A percentile compares a stretch with the other conserved stretches of the same genome.
Conservation (phyloP, 2,888 invertebrate species). For the Mimumesa dahlbomi region DNA sequence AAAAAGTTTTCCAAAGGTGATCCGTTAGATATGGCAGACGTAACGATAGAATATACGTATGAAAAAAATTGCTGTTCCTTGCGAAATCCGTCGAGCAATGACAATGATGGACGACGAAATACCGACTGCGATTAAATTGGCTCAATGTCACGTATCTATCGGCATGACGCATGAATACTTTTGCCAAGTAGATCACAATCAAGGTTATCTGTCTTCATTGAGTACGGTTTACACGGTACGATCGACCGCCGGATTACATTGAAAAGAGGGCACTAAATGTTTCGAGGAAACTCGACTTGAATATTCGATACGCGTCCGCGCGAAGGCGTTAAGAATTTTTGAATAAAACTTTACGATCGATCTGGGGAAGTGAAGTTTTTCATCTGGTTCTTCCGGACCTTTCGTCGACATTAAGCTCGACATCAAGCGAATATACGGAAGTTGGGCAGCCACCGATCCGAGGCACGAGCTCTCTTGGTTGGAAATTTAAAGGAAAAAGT, state of each 20-base stretch:
- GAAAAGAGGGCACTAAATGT: background rate
- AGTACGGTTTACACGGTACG: background rate
- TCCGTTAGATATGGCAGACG: conserved; percentile 26
- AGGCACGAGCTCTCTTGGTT: conserved; percentile 40
- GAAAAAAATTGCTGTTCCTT: background rate
- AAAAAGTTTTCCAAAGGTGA: conserved; percentile 53
- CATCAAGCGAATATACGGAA: conserved; percentile 42
- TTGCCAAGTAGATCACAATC: conserved; percentile 25
- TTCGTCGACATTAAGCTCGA: conserved; percentile 49
- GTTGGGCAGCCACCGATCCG: conserved; percentile 49
- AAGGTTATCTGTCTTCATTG: conserved; percentile 28
- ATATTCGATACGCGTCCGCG: too few relatives aligned
- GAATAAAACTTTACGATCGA: conserved; percentile 32
- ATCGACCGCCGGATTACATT: background rate
- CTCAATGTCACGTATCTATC: conserved; percentile 15
- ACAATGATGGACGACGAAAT: background rate
- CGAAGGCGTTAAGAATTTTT: background rate
- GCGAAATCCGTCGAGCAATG: background rate
- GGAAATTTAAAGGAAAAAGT: conserved; percentile 54
- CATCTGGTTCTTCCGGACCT: conserved; percentile 27
- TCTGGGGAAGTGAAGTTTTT: conserved; percentile 32
- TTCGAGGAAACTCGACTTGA: background rate
- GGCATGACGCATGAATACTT: conserved; percentile 1
- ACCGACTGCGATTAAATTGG: conserved; percentile 1
- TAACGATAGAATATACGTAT: background rate